phyloP scores from a whole-genome alignment of 2,797 vertebrate genomes.

The Poeciliopsis paucimaculata region DNA sequence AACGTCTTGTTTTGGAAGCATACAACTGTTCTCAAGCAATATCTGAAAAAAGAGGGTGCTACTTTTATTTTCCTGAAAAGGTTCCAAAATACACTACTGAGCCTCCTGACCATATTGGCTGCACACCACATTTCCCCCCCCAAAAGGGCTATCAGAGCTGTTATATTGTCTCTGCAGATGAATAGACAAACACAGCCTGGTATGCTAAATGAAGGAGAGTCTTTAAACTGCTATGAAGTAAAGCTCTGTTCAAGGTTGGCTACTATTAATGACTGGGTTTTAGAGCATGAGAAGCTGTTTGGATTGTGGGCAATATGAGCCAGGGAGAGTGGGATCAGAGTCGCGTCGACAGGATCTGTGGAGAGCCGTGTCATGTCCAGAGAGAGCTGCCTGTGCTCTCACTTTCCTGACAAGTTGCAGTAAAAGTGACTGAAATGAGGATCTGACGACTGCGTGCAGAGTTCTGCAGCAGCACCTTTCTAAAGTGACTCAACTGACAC shows the following conservation, averaged over 20 bases:
- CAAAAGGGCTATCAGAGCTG: constrained; percentile 68
- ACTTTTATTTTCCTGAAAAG: constrained; percentile 81
- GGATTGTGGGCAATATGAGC: constrained; percentile 49
- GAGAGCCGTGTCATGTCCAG: constrained; percentile 51
- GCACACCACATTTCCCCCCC: constrained; percentile 26
- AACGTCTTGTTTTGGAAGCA: constrained; percentile 71
- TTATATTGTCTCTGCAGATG: constrained; percentile 70
- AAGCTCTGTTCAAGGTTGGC: constrained; percentile 60
- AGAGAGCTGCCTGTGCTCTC: constrained; percentile 24
- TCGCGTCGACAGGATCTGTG: constrained; percentile 53
- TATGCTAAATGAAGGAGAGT: constrained; percentile 63
- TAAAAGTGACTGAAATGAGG: constrained; percentile 55
- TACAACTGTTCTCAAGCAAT: constrained; percentile 77
- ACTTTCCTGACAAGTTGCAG: constrained; percentile 58
- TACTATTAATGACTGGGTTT: constrained; percentile 66
- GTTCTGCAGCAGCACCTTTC: constrained; percentile 55
- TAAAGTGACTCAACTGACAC: constrained; percentile 40
- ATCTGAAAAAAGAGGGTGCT: constrained; percentile 64
- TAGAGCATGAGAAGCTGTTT: constrained; percentile 58
- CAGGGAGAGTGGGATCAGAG: constrained; percentile 56
- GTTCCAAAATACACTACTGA: constrained; percentile 79
- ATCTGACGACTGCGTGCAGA: constrained; percentile 53
- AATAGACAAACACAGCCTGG: constrained; percentile 68
- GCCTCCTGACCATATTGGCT: constrained; percentile 53
- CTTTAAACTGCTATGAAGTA: constrained; percentile 55